Evolutionary conservation across 2,888 invertebrate genomes (phyloP).

Genomic region (Gortyna flavago): DNA sequence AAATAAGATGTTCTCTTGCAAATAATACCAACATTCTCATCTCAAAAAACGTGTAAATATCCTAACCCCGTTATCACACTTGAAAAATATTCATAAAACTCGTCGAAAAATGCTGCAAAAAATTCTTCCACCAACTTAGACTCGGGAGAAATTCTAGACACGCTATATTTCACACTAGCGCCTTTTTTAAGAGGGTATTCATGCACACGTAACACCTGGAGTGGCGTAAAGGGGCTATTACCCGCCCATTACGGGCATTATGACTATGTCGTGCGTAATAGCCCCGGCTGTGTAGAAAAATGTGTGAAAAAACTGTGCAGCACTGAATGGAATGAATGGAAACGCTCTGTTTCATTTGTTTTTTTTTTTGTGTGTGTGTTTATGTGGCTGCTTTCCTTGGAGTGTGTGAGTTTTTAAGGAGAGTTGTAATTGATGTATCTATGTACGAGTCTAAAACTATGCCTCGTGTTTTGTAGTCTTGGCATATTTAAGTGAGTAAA

Average conservation of each 20-base stretch:
- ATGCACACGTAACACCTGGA: conserved; percentile 75
- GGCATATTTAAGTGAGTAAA: no score
- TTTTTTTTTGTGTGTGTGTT: conserved; percentile 12
- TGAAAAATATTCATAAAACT: conserved; percentile 45
- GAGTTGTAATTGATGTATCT: no score
- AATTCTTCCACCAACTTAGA: conserved; percentile 44
- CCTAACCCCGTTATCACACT: conserved; percentile 18
- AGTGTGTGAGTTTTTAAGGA: neutral
- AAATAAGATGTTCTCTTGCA: neutral
- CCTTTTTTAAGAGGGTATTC: conserved; percentile 74
- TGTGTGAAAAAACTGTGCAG: conserved; percentile 72
- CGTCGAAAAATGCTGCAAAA: conserved; percentile 44
- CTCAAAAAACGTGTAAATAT: conserved; percentile 3
- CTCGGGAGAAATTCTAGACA: conserved; percentile 58
- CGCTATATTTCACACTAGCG: conserved; percentile 72
- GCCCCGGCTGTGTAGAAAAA: conserved; percentile 67
- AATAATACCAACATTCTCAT: neutral
- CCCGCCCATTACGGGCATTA: conserved; percentile 71
- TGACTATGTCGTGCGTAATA: conserved; percentile 72
- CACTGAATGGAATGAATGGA: conserved; percentile 54
- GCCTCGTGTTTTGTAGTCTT: no score
- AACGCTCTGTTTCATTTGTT: conserved; percentile 41
- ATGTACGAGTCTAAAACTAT: no score
- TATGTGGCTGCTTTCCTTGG: conserved; percentile 12
- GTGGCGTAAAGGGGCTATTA: conserved; percentile 75